Base-by-base conservation (phyloP, 1,140 invertebrate genomes). In the Nilaparvata lugens region DNA sequence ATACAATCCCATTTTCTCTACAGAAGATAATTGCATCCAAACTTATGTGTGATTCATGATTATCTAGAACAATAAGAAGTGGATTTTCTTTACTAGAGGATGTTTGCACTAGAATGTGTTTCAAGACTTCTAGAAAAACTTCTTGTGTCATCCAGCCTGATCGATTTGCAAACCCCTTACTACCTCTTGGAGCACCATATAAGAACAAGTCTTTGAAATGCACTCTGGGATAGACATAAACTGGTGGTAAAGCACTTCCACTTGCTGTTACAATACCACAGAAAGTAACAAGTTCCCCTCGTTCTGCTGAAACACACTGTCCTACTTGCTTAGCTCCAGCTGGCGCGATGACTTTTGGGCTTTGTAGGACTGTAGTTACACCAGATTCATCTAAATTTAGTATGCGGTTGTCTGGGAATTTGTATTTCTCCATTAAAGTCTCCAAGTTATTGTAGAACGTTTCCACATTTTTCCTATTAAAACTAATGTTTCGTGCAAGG, bases 401-500 rank as follows among this genome's bases (percentile, higher is more conserved):
- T 9, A 70, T 67, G 21, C 60, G n/a, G 23, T 43, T 19, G 5
- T 16, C 21, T 40, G 14, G 11, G 25, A 57, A 57, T n/a, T 57
- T 13, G 9, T 19, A 6, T 2, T 19, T 11, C 2, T 11, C 16
- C 48, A 70, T 54, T 4, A 64, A 62, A 45, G 21, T 25, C 25
- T 55, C 58, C n/a, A n/a, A n/a, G n/a, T n/a, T n/a, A n/a, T n/a
- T n/a, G n/a, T n/a, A n/a, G n/a, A n/a, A n/a, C n/a, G 25, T 53
- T 21, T 31, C 40, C 55, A 66, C 57, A 62, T 62, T 70, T 16
- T 59, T 18, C 51, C 54, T 43, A 63, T 71, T 69, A 60, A 72
- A 72, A 52, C 62, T 48, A 52, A 70, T 72, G 67, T 70, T 23
- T n/a, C n/a, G n/a, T n/a, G n/a, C n/a, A n/a, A n/a, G n/a, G n/a